Evolutionary conservation across 2,888 invertebrate genomes (phyloP), one percentile per base, ranked within the genome.

Genomic region (Diogma glabrata): DNA sequence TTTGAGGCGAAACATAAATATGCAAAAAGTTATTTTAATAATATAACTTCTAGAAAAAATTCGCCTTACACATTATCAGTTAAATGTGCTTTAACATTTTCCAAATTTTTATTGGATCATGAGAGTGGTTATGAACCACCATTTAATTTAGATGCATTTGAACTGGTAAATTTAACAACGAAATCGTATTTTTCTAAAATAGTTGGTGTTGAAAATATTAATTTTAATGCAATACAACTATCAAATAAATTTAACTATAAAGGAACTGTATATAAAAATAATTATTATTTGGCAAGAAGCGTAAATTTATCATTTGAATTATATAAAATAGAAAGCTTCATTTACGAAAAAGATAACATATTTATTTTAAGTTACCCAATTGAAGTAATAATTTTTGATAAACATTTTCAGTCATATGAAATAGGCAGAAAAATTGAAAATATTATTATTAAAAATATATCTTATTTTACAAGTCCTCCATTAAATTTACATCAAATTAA

Each of bases 281-380:
- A 45, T 23, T 49, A 51, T 51, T 51, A 53, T 53, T 16, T 53
- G 19, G 23, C 48, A 30, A 46, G 30, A 30, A 43, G n/a, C 4
- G 10, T 14, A 46, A 26, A 10, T 26, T n/a, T 12, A 6, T 9
- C 12, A 49, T 52, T 49, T 23, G 52, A 52, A 14, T 46, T 52
- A 49, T 49, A 33, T 52, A 52, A 52, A 52, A 52, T 52, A 46
- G 22, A 30, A 49, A 46, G 33, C 30, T 52, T 40, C 19, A 45
- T 49, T 33, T 45, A 46, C 24, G 47, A 49, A 45, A 26, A 49
- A 45, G 49, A 33, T 14, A 33, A 10, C 12, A 33, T n/a, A 22
- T 52, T 33, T 52, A 36, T 52, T 16, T 17, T 49, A 45, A 49
- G 52, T 43, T 46, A 23, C 14, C 12, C 33, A 12, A 49, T 49